A percentile compares a stretch with the other conserved stretches of the same genome.
Conservation (phyloP, 2,888 invertebrate genomes). For the Dendrolimus pini region DNA sequence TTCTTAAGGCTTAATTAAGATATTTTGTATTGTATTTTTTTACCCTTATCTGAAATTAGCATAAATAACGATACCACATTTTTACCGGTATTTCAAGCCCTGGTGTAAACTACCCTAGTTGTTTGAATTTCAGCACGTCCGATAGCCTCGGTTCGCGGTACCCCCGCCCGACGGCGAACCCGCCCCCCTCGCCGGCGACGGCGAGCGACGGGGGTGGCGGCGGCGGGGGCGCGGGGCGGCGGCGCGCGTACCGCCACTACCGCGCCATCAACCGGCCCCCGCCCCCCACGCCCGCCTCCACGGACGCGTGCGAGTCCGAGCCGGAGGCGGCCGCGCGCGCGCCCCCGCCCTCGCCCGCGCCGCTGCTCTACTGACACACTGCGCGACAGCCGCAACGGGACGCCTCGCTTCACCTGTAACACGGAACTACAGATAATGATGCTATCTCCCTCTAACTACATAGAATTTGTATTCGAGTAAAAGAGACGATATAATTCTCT, state of each 20-base stretch:
- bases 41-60: too few relatives aligned
- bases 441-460: too few relatives aligned
- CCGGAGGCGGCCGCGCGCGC: conserved; percentile 85
- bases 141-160: conserved; percentile 82
- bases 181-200: conserved; percentile 93
- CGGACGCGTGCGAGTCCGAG: conserved; percentile 94
- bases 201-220: conserved; percentile 80
- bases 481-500: too few relatives aligned
- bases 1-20: too few relatives aligned
- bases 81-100: too few relatives aligned
- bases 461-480: too few relatives aligned
- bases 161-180: conserved; percentile 92
- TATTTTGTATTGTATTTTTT: too few relatives aligned
- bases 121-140: conserved; percentile 64
- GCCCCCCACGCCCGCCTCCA: conserved; percentile 96
- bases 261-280: conserved; percentile 91
- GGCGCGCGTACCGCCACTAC: conserved; percentile 87
- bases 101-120: not conserved
- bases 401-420: too few relatives aligned
- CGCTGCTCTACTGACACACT: conserved; percentile 24
- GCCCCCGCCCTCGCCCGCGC: conserved; percentile 93
- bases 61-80: too few relatives aligned
- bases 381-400: not conserved
- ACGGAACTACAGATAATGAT: too few relatives aligned
- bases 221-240: conserved; percentile 83